These are phyloP conservation scores for Stichodactyla mertensii DNA, from an alignment of 64 coral and sea anemone genomes.

Conservation along the genomic window DNA sequence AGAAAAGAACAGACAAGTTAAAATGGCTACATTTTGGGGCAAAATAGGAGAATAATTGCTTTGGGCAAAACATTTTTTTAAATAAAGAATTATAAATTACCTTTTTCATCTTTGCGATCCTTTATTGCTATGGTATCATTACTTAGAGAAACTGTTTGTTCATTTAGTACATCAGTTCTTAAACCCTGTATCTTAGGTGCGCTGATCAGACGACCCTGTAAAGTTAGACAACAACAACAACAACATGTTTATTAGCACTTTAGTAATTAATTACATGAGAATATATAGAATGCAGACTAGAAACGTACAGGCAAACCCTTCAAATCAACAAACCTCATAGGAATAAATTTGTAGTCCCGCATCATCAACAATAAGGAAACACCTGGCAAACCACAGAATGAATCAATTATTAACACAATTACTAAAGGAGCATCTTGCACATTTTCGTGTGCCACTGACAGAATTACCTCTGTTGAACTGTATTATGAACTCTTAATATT, in stretches of 20 bases:
- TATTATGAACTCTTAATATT: too few relatives aligned
- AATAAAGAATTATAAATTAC: constrained; percentile 18
- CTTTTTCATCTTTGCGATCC: constrained; percentile 94
- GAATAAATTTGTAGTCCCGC: constrained; percentile 95
- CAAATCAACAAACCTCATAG: constrained; percentile 67
- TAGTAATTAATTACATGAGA: background rate
- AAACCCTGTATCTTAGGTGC: constrained; percentile 83
- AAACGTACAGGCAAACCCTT: background rate
- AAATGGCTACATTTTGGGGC: too few relatives aligned
- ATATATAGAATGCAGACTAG: background rate
- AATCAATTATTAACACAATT: background rate
- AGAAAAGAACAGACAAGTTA: background rate
- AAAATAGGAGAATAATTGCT: too few relatives aligned
- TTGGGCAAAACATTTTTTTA: too few relatives aligned
- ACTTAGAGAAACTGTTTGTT: constrained; percentile 87
- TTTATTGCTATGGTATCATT: constrained; percentile 93
- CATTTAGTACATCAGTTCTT: constrained; percentile 85
- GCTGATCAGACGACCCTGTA: constrained; percentile 74
- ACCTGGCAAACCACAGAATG: constrained; percentile 32
- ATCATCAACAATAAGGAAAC: constrained; percentile 94
- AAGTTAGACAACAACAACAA: constrained; percentile 14
- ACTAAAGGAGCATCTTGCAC: background rate
- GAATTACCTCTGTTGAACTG: too few relatives aligned
- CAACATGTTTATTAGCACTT: background rate
- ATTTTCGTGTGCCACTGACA: too few relatives aligned